phyloP scores from a whole-genome alignment of 2,888 invertebrate genomes.

The Poecilobothrus nobilitatus region DNA sequence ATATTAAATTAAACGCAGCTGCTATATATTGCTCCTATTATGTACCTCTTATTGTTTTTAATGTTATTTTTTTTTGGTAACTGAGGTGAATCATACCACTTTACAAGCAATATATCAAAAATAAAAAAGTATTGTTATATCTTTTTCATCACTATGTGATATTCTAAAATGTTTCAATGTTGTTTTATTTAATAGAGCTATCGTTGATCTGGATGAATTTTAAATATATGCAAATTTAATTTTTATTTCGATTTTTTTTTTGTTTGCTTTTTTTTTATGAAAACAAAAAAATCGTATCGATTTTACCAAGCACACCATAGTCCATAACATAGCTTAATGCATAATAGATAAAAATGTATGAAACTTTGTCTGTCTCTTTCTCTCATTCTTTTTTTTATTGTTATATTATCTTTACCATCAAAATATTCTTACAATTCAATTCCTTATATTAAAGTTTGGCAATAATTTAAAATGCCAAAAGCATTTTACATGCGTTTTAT shows the following conservation, averaged over 20 bases:
- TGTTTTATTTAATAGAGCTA: background rate
- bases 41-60: background rate
- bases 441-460: no score
- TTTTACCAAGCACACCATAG: background rate
- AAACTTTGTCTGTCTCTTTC: no score
- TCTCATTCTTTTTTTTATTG: no score
- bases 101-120: background rate
- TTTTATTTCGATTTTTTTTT: background rate
- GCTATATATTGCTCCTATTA: background rate
- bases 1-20: background rate
- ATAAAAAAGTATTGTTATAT: no score
- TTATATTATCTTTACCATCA: no score
- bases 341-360: background rate
- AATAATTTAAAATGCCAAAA: no score
- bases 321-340: background rate
- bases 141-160: no score
- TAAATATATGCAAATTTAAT: background rate
- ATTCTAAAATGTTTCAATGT: no score
- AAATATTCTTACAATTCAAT: no score
- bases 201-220: background rate
- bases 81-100: background rate
- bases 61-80: background rate
- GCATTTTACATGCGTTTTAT: no score
- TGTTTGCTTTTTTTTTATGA: no score
- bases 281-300: background rate